phyloP scores from a whole-genome alignment of 2,113 vertebrate species.

The Meleagris gallopavo region DNA sequence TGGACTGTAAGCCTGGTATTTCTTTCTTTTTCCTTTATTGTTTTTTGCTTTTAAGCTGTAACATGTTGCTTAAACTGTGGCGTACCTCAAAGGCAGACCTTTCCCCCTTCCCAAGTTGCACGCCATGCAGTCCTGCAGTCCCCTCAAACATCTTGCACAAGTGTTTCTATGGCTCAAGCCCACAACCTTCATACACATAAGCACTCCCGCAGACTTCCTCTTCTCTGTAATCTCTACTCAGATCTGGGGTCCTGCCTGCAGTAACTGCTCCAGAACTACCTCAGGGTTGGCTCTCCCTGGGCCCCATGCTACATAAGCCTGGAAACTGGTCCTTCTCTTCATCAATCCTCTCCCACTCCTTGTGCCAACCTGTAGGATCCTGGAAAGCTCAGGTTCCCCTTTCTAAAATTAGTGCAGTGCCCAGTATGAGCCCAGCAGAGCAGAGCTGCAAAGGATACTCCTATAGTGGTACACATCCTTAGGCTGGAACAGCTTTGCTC shows the following conservation, averaged over 20 bases:
- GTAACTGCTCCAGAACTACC: not conserved
- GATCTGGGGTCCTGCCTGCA: rapidly evolving
- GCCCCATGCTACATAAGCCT: no score
- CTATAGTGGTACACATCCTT: not conserved
- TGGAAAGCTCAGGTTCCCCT: not conserved
- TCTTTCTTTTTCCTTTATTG: not conserved
- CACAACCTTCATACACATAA: not conserved
- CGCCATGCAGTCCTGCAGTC: rapidly evolving
- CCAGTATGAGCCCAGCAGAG: not conserved
- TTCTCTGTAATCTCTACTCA: not conserved
- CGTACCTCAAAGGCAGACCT: not conserved
- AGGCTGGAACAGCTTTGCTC: not conserved
- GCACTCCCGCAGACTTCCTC: not conserved
- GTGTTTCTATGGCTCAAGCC: rapidly evolving
- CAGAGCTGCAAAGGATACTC: not conserved
- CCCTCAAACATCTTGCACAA: not conserved
- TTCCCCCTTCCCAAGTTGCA: not conserved
- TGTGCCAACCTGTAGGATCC: not conserved
- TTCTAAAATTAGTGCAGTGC: not conserved
- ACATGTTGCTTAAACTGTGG: not conserved
- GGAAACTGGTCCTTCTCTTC: not conserved
- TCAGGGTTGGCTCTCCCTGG: rapidly evolving
- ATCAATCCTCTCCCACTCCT: not conserved
- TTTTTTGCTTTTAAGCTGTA: not conserved
- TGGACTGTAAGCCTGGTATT: not conserved